Conservation (phyloP, 2,113 vertebrate genomes). For the Leucopsar rothschildi region DNA sequence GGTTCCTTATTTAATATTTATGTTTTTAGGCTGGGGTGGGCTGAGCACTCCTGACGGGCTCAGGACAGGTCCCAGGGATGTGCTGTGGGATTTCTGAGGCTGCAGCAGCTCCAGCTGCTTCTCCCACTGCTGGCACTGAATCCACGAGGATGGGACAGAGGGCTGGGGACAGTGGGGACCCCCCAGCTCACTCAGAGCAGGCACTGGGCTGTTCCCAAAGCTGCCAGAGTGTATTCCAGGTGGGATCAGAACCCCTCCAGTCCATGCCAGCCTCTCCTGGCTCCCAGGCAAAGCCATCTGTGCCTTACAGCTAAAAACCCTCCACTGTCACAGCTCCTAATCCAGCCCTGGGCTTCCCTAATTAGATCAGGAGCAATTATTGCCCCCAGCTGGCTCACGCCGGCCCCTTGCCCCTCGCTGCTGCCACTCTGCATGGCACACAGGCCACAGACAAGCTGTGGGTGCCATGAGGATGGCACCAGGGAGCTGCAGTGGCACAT, state of each 20-base stretch:
- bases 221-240: accelerated
- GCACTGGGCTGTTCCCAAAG: not conserved
- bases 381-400: conserved; percentile 42
- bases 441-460: not conserved
- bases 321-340: not conserved
- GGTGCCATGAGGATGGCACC: not conserved
- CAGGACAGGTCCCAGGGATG: not conserved
- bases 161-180: not conserved
- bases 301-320: not conserved
- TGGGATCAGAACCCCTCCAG: not conserved
- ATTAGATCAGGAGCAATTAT: conserved; percentile 57
- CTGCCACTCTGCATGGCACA: not conserved
- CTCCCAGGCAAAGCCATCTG: conserved; percentile 10
- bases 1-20: not conserved
- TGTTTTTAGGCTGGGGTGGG: not conserved
- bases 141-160: not conserved
- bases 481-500: not conserved
- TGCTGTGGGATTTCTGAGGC: not conserved
- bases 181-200: accelerated
- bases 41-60: accelerated
- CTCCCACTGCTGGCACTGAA: accelerated
- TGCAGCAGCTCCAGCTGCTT: not conserved
- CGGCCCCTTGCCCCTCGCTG: not conserved
- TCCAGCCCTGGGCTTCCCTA: conserved; percentile 10
- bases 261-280: not conserved